Evolutionary conservation across 2,113 vertebrate genomes (phyloP).

Genomic region (Gnathonemus longibarbis): DNA sequence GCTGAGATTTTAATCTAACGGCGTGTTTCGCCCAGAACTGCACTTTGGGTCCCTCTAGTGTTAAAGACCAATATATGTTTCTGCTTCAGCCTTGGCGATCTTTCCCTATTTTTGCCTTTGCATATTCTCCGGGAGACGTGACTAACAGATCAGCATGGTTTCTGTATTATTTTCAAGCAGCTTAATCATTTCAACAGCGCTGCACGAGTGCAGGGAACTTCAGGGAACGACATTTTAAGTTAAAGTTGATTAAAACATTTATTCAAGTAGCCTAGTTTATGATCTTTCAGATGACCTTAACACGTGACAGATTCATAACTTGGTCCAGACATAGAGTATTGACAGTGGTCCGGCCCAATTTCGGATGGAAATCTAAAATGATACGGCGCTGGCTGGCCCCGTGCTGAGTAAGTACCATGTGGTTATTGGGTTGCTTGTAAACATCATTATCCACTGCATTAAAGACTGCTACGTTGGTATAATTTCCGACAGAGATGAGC

Average conservation of each 20-base stretch:
- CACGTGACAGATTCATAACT: not conserved
- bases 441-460: constrained; percentile 58
- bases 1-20: not conserved
- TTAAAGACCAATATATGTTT: constrained; percentile 30
- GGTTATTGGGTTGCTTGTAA: constrained; percentile 46
- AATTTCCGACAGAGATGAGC: constrained; percentile 52
- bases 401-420: constrained; percentile 56
- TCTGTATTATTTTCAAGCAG: not conserved
- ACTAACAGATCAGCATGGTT: not conserved
- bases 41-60: constrained; percentile 59
- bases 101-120: not conserved
- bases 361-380: constrained; percentile 15
- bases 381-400: constrained; percentile 32
- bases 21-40: constrained; percentile 23
- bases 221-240: not conserved
- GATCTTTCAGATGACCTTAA: not conserved
- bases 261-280: not conserved
- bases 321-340: not conserved
- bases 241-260: not conserved
- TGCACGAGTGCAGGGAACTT: not conserved
- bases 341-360: not conserved
- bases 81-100: not conserved
- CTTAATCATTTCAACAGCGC: not conserved
- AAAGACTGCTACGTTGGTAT: constrained; percentile 58
- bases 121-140: not conserved